A percentile compares a stretch with the other conserved stretches of the same genome.
Conservation (phyloP, 64 coral and sea anemone species). For the Actinia equina region DNA sequence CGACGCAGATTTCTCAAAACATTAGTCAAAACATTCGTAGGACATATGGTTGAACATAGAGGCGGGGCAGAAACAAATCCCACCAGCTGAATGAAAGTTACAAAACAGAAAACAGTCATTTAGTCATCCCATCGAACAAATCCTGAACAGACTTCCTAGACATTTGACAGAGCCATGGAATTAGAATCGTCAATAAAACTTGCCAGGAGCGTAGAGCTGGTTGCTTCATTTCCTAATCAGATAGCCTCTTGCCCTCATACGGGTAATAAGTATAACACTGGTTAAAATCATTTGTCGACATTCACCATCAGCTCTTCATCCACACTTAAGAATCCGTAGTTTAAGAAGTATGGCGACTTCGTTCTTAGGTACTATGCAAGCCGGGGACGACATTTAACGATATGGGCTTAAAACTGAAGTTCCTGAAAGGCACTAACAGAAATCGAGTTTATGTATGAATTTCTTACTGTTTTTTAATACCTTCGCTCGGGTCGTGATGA, state of each 20-base stretch:
- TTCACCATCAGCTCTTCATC: not conserved
- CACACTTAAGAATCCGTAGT: too few species aligned
- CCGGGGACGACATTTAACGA: not conserved
- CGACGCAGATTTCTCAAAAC: not conserved
- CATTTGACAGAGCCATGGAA: slow-evolving; percentile 7
- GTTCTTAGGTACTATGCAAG: not conserved
- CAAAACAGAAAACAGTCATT: not conserved
- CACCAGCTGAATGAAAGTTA: not conserved
- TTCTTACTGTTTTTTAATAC: not conserved
- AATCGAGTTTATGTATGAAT: not conserved
- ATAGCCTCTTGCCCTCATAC: slow-evolving; percentile 13
- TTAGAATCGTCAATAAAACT: not conserved
- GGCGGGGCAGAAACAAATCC: not conserved
- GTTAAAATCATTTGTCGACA: slow-evolving; percentile 24
- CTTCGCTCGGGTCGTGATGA: not conserved
- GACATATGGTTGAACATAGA: not conserved
- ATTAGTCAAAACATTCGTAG: not conserved
- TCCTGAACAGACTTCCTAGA: slow-evolving; percentile 5
- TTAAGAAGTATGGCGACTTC: not conserved
- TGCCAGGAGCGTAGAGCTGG: not conserved
- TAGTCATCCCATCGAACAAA: not conserved
- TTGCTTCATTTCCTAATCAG: not conserved
- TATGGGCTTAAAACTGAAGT: not conserved
- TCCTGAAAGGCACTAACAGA: not conserved
- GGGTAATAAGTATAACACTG: not conserved